These are phyloP conservation scores for Turdus rufiventris DNA, from an alignment of 2,113 vertebrate species.

Conservation along the genomic window DNA sequence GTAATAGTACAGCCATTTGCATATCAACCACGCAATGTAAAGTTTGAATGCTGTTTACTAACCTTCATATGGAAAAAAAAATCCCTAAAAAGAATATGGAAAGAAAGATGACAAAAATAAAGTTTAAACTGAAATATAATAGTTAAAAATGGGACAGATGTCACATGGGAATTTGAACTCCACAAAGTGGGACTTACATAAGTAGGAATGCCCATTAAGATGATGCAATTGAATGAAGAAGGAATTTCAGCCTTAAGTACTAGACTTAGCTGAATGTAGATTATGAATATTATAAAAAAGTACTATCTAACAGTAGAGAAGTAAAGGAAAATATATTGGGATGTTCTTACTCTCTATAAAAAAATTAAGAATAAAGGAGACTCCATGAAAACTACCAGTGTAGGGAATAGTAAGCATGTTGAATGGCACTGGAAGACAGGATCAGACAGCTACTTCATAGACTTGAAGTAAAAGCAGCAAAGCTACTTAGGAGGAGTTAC, in stretches of 20 bases:
- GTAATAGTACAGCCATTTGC: background rate
- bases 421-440: background rate
- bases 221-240: background rate
- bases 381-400: background rate
- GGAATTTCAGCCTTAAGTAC: background rate
- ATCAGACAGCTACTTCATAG: background rate
- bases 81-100: background rate
- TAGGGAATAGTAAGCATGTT: background rate
- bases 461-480: background rate
- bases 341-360: background rate
- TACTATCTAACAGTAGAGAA: background rate
- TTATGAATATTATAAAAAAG: background rate
- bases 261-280: rapidly evolving
- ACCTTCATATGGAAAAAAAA: background rate
- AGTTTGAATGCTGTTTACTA: background rate
- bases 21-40: background rate
- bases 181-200: background rate
- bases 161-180: background rate
- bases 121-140: background rate
- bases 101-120: background rate
- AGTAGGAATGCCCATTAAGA: background rate
- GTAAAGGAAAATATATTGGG: background rate
- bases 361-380: background rate
- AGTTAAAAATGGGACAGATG: background rate
- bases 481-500: background rate